A percentile compares a stretch with the other conserved stretches of the same genome.
Evolutionary conservation across 2,797 vertebrate genomes (phyloP).

Genomic region (Molothrus aeneus): DNA sequence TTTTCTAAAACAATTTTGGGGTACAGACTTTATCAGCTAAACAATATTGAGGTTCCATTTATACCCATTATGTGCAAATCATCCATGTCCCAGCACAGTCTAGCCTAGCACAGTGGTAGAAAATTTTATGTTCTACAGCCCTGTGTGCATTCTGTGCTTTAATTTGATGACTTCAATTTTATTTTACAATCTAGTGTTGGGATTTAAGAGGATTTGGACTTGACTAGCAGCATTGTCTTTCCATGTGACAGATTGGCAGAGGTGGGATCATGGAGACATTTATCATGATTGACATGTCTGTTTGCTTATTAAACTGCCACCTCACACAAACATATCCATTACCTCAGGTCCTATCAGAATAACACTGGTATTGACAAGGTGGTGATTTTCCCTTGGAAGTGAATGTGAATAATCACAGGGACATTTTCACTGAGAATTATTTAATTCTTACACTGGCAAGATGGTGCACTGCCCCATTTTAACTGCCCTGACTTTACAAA

Average conservation of each 20-base stretch:
- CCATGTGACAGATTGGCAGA: slow-evolving; percentile 44
- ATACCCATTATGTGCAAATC: neutral
- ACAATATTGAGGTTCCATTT: neutral
- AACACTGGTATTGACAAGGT: neutral
- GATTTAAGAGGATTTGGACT: slow-evolving; percentile 71
- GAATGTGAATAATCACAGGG: neutral
- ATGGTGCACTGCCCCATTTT: neutral
- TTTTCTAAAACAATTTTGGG: neutral
- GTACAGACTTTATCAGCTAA: neutral
- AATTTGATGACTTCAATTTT: slow-evolving; percentile 39
- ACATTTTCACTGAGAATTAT: neutral
- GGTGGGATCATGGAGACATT: neutral
- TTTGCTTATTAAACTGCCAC: neutral
- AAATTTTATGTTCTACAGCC: neutral
- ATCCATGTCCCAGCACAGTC: neutral
- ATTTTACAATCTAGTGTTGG: slow-evolving; percentile 44
- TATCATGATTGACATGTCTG: neutral
- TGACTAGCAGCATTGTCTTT: slow-evolving; percentile 56
- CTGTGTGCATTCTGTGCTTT: neutral
- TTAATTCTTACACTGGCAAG: neutral
- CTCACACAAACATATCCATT: slow-evolving; percentile 14
- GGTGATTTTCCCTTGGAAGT: neutral
- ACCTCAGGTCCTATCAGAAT: neutral
- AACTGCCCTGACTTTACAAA: neutral
- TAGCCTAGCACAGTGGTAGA: neutral